A percentile compares a stretch with the other conserved stretches of the same genome.
Evolutionary conservation across 2,797 vertebrate genomes (phyloP).

Genomic region (Alcedo quadribrachys): DNA sequence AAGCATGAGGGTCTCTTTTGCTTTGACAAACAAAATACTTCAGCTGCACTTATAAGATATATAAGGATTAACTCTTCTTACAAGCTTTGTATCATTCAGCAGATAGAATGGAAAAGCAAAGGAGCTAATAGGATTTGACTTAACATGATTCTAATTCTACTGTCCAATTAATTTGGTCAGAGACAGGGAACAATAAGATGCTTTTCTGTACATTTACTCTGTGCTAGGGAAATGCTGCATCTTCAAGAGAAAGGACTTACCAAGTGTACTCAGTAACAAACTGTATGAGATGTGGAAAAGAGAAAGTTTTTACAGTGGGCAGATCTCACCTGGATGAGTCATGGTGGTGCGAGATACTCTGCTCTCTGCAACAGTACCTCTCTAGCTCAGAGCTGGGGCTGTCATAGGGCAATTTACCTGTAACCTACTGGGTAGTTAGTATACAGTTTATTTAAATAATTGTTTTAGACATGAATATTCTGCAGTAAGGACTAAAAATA

Average conservation of each 20-base stretch:
- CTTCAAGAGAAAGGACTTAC: not conserved
- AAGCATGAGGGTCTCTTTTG: not conserved
- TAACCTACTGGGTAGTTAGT: not conserved
- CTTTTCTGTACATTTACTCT: not conserved
- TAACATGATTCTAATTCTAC: conserved; percentile 1
- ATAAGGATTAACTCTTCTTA: conserved; percentile 2
- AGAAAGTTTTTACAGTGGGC: not conserved
- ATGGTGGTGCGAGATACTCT: not conserved
- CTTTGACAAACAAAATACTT: not conserved
- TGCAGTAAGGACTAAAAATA: not conserved
- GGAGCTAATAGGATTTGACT: conserved; percentile 32
- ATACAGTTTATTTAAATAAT: not conserved
- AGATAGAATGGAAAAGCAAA: not conserved
- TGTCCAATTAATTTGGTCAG: conserved; percentile 19
- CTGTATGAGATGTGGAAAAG: not conserved
- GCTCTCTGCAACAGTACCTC: not conserved
- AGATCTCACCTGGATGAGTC: not conserved
- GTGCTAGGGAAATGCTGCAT: not conserved
- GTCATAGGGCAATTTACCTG: not conserved
- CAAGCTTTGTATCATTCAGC: not conserved
- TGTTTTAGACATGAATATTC: not conserved
- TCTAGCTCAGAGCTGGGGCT: not conserved
- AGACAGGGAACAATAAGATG: not conserved
- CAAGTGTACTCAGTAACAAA: not conserved
- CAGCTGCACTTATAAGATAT: not conserved